A percentile compares a stretch with the other conserved stretches of the same genome.
Evolutionary conservation across 2,888 invertebrate genomes (phyloP).

Genomic region (Prosapia bicincta): DNA sequence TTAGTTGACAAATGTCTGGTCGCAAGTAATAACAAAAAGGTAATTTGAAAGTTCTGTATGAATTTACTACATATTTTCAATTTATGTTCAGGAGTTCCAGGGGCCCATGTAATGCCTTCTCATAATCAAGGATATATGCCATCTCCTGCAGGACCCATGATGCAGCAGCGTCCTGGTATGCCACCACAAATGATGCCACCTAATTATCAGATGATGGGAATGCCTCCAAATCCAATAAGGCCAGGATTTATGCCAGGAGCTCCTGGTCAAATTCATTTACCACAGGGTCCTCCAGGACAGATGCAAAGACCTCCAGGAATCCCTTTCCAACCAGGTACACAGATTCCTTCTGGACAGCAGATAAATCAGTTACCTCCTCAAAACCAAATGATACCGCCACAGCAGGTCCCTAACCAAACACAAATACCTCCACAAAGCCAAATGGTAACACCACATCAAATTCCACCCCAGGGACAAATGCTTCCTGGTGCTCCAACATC

Average conservation of each 20-base stretch:
- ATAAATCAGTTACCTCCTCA: constrained; percentile 23
- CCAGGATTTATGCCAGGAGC: constrained; percentile 42
- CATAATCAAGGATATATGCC: constrained; percentile 35
- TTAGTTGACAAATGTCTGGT: too few species aligned
- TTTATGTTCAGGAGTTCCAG: not conserved
- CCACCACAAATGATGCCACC: constrained; percentile 22
- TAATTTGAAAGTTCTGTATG: too few species aligned
- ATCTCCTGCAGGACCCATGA: constrained; percentile 42
- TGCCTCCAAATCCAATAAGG: constrained; percentile 41
- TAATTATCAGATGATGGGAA: constrained; percentile 35
- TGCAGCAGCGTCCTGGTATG: constrained; percentile 7
- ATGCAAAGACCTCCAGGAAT: constrained; percentile 40
- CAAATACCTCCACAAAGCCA: constrained; percentile 7
- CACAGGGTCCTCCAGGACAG: constrained; percentile 31
- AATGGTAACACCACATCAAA: not conserved
- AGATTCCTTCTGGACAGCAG: constrained; percentile 27
- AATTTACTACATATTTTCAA: too few species aligned
- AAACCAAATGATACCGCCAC: not conserved
- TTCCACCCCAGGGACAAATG: constrained; percentile 5
- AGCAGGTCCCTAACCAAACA: not conserved
- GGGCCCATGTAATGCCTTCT: constrained; percentile 33
- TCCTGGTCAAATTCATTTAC: constrained; percentile 37
- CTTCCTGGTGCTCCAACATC: constrained; percentile 10
- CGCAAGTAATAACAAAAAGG: too few species aligned
- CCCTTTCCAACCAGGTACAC: constrained; percentile 35